Evolutionary conservation across 2,888 invertebrate genomes (phyloP).

Genomic region (Drepanosiphum platanoidis): DNA sequence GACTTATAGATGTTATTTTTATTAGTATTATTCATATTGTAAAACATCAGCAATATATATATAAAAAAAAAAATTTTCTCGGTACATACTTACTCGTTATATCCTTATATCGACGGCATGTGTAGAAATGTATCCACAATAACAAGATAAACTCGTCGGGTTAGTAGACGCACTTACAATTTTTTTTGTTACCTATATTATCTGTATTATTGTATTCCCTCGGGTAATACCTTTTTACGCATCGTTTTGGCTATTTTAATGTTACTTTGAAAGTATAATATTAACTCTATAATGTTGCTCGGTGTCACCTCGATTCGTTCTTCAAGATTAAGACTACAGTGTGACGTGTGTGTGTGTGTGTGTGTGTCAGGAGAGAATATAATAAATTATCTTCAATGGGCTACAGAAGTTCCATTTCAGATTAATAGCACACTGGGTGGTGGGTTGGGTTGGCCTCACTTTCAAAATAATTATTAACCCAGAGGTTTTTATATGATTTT

Average conservation of each 20-base stretch:
- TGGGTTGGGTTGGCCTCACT: neutral
- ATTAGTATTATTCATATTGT: neutral
- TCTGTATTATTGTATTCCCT: neutral
- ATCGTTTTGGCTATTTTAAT: slow-evolving; percentile 1
- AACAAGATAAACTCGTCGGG: neutral
- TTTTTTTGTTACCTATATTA: neutral
- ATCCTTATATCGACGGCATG: no score
- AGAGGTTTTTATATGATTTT: slow-evolving; percentile 27
- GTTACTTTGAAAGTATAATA: neutral
- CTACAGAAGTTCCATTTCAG: slow-evolving; percentile 37
- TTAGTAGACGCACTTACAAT: neutral
- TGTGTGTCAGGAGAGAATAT: slow-evolving; percentile 17
- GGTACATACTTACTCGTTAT: neutral
- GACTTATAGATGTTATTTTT: neutral
- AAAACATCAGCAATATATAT: neutral
- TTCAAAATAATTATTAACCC: slow-evolving; percentile 27
- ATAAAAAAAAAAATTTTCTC: no score
- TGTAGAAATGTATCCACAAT: neutral
- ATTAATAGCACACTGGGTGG: slow-evolving; percentile 26
- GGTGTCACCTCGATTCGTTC: neutral
- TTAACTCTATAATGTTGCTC: neutral
- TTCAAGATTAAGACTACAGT: slow-evolving; percentile 5
- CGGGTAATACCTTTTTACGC: neutral
- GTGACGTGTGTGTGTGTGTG: neutral
- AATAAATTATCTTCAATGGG: slow-evolving; percentile 36